Conservation (phyloP, 2,888 invertebrate genomes). For the Trissoscelio sp. region DNA sequence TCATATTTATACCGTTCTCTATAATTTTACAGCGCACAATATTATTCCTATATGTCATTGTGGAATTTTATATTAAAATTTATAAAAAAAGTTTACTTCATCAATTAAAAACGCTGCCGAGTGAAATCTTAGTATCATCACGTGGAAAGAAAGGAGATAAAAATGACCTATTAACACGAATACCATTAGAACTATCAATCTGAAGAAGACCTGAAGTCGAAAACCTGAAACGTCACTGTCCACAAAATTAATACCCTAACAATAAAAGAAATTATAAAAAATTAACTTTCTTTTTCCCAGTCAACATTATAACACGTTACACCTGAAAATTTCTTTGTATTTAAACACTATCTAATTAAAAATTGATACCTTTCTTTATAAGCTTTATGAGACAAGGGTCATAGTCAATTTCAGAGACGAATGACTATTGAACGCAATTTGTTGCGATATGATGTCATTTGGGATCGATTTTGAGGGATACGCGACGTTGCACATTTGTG, state of each 20-base stretch:
- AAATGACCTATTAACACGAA: constrained; percentile 68
- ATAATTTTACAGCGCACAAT: constrained; percentile 1
- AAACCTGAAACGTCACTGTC: constrained; percentile 61
- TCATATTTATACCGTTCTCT: background rate
- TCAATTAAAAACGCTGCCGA: constrained; percentile 46
- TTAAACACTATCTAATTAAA: constrained; percentile 35
- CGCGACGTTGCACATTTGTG: constrained; percentile 49
- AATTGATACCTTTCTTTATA: constrained; percentile 22
- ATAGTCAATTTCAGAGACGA: constrained; percentile 30
- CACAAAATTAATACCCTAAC: constrained; percentile 54
- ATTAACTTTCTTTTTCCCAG: constrained; percentile 32
- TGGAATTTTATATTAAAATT: constrained; percentile 23
- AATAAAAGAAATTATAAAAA: constrained; percentile 51
- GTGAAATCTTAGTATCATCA: constrained; percentile 45
- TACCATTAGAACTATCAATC: constrained; percentile 59
- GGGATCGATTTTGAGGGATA: constrained; percentile 52
- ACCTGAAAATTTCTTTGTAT: constrained; percentile 10
- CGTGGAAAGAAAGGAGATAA: constrained; percentile 48
- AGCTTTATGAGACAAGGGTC: background rate
- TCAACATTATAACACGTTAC: background rate
- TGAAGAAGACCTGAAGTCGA: constrained; percentile 49
- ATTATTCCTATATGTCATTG: constrained; percentile 4
- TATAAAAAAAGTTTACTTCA: constrained; percentile 43
- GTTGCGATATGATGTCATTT: constrained; percentile 45
- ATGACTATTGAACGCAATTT: constrained; percentile 48